These are phyloP conservation scores for Cartodere bifasciata DNA, from an alignment of 2,888 invertebrate genomes.

Conservation along the genomic window DNA sequence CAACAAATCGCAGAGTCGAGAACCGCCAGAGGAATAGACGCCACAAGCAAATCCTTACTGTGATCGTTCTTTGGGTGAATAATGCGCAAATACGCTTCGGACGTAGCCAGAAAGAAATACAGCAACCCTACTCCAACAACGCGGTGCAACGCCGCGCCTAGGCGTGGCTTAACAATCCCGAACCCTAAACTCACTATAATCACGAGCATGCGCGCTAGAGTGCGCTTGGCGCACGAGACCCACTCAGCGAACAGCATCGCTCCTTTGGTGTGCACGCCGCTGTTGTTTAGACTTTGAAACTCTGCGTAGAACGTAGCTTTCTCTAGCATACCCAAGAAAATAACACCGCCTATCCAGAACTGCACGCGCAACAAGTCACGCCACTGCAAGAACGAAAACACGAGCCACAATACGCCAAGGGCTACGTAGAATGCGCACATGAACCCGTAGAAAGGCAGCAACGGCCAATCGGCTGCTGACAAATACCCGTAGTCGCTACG, in stretches of 20 bases:
- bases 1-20: constrained; percentile 81
- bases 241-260: constrained; percentile 80
- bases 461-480: constrained; percentile 81
- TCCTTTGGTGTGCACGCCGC: constrained; percentile 49
- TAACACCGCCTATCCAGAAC: constrained; percentile 92
- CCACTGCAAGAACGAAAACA: constrained; percentile 78
- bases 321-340: constrained; percentile 74
- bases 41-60: constrained; percentile 54
- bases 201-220: constrained; percentile 84
- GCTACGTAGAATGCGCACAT: constrained; percentile 82
- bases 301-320: constrained; percentile 86
- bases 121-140: constrained; percentile 73
- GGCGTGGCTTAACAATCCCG: constrained; percentile 87
- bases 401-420: constrained; percentile 72
- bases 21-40: constrained; percentile 75
- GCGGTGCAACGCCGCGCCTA: constrained; percentile 79
- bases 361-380: constrained; percentile 82
- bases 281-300: constrained; percentile 63
- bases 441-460: constrained; percentile 76
- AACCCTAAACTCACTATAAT: constrained; percentile 91
- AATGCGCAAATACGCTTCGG: constrained; percentile 75
- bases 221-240: constrained; percentile 82
- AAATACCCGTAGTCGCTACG: constrained; percentile 67
- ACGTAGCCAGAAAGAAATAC: constrained; percentile 73
- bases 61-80: constrained; percentile 48